These are phyloP conservation scores for Brachypalpus laphriformis DNA, from an alignment of 2,888 invertebrate genomes.

Conservation along the genomic window DNA sequence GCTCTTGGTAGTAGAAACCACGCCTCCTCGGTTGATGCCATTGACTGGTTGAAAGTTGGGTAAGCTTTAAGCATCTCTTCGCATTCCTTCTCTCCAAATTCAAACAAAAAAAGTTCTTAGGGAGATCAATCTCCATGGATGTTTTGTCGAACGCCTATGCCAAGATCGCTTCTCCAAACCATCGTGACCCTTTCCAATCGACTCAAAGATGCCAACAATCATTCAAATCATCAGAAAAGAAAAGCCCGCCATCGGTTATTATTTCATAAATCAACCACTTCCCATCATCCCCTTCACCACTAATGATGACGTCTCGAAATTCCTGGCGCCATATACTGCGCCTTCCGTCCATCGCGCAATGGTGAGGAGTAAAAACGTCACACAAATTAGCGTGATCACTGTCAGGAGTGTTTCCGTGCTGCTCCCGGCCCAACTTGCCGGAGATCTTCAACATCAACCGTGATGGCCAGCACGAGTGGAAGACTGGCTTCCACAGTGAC, in stretches of 20 bases:
- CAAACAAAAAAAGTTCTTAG: no score
- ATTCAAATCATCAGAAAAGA: neutral
- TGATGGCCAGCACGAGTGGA: slow-evolving; percentile 31
- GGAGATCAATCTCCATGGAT: no score
- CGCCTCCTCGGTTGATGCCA: no score
- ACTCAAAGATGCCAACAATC: no score
- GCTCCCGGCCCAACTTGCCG: neutral
- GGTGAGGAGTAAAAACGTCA: slow-evolving; percentile 61
- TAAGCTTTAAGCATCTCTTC: no score
- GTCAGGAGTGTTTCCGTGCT: slow-evolving; percentile 29
- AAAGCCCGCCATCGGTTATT: neutral
- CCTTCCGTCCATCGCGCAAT: slow-evolving; percentile 4
- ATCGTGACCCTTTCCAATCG: no score
- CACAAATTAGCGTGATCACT: slow-evolving; percentile 64
- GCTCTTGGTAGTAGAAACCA: no score
- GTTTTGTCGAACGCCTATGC: no score
- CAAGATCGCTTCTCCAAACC: no score
- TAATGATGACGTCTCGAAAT: slow-evolving; percentile 54
- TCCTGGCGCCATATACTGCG: slow-evolving; percentile 49
- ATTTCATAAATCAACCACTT: slow-evolving; percentile 55
- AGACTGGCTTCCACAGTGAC: slow-evolving; percentile 42
- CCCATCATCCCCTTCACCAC: slow-evolving; percentile 25
- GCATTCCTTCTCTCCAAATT: no score
- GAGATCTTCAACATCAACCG: slow-evolving; percentile 9
- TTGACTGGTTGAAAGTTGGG: no score